A percentile compares a stretch with the other conserved stretches of the same genome.
These are phyloP conservation scores for Delichon dasypus DNA, from an alignment of 2,797 vertebrate species.

Conservation along the genomic window DNA sequence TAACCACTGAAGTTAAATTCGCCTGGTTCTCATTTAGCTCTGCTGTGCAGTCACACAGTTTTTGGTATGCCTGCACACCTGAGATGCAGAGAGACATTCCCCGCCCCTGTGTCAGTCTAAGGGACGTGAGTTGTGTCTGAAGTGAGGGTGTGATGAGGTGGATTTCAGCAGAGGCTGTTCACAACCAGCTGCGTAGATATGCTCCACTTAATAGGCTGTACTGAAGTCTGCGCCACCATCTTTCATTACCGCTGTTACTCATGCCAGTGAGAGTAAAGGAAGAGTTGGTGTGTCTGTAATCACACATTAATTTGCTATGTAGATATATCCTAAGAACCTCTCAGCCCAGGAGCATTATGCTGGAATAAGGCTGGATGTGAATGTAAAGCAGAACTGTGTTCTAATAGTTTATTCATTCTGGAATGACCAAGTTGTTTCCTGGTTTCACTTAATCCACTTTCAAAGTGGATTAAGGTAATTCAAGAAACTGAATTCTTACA, in stretches of 20 bases:
- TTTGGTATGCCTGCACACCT: background rate
- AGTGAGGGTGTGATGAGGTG: background rate
- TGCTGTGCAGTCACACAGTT: background rate
- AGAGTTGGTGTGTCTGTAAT: conserved; percentile 29
- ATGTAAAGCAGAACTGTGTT: conserved; percentile 22
- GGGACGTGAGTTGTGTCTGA: background rate
- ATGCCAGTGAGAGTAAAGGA: conserved; percentile 45
- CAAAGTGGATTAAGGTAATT: conserved; percentile 39
- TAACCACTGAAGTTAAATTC: conserved; percentile 41
- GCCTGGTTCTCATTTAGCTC: conserved; percentile 12
- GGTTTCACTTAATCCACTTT: conserved; percentile 38
- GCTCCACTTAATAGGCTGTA: background rate
- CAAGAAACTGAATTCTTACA: conserved; percentile 11
- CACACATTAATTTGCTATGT: conserved; percentile 42
- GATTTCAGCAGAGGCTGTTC: conserved; percentile 10
- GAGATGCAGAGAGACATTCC: background rate
- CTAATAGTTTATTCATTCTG: conserved; percentile 10
- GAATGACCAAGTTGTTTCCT: background rate
- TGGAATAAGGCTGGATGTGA: background rate
- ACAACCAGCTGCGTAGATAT: background rate
- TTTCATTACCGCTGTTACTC: conserved; percentile 61
- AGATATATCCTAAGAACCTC: conserved; percentile 46
- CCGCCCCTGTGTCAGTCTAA: background rate
- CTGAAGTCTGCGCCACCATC: conserved; percentile 17
- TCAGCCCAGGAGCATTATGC: background rate